These are phyloP conservation scores for Tiliacea citrago DNA, from an alignment of 2,888 invertebrate species.

Conservation along the genomic window DNA sequence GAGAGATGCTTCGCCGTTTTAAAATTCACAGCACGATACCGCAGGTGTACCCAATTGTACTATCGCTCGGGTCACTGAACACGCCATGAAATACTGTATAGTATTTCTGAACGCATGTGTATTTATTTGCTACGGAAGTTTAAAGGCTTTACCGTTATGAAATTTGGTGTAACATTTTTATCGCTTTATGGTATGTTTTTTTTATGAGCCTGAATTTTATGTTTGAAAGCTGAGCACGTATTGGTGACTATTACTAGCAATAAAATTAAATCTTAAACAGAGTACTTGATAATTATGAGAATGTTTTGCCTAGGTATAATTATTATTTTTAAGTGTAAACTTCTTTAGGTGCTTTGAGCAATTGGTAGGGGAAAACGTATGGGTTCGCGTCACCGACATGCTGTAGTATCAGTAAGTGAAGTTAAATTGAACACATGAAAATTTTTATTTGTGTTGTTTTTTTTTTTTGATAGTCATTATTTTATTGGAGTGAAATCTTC, in stretches of 20 bases:
- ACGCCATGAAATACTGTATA: conserved; percentile 58
- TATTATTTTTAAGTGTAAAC: too few species aligned
- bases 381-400: too few species aligned
- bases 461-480: too few species aligned
- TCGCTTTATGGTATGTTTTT: not conserved
- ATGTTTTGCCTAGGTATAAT: too few species aligned
- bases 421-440: too few species aligned
- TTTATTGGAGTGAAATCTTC: too few species aligned
- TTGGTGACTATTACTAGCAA: not conserved
- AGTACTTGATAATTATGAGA: too few species aligned
- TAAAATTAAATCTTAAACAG: not conserved
- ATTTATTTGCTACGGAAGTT: conserved; percentile 58
- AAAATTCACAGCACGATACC: conserved; percentile 62
- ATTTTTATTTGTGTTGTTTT: too few species aligned
- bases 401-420: too few species aligned
- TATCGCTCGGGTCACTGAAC: conserved; percentile 61
- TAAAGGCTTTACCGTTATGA: conserved; percentile 49
- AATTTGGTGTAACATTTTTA: conserved; percentile 34
- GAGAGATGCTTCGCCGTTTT: conserved; percentile 49
- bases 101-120: conserved; percentile 63
- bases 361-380: too few species aligned
- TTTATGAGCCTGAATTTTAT: not conserved
- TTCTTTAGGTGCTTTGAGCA: too few species aligned
- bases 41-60: conserved; percentile 64
- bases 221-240: not conserved